Evolutionary conservation across 2,113 vertebrate species (phyloP).

Genomic region (Orycteropus afer): DNA sequence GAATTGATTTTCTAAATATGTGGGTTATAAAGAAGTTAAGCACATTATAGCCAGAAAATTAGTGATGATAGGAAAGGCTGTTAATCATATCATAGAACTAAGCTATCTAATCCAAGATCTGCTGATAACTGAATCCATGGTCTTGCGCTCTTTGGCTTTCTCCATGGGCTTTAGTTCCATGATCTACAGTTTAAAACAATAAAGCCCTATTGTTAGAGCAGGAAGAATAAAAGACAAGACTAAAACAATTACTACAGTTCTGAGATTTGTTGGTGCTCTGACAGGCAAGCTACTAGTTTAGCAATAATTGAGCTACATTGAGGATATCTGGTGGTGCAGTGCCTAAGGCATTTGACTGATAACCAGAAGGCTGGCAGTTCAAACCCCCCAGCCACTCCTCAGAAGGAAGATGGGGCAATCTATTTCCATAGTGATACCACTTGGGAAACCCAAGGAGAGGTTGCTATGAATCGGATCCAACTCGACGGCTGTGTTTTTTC

Average conservation of each 20-base stretch:
- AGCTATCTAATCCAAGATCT: neutral
- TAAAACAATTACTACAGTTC: slow-evolving; percentile 22
- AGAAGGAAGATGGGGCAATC: too few relatives aligned
- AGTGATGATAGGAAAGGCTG: neutral
- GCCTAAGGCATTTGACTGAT: slow-evolving; percentile 14
- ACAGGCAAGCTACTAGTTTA: neutral
- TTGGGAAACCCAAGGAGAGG: too few relatives aligned
- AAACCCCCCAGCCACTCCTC: too few relatives aligned
- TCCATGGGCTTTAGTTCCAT: neutral
- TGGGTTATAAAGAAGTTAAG: neutral
- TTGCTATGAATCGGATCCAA: too few relatives aligned
- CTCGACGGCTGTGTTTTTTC: too few relatives aligned
- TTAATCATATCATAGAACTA: neutral
- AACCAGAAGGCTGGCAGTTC: too few relatives aligned
- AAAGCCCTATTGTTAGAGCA: neutral
- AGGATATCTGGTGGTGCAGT: too few relatives aligned
- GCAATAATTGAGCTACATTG: neutral
- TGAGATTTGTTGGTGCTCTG: neutral
- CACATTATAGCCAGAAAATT: neutral
- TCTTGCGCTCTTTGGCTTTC: neutral
- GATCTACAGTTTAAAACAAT: slow-evolving; percentile 46
- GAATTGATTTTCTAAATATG: neutral
- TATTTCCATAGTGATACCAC: too few relatives aligned
- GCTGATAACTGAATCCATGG: neutral
- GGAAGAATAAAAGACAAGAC: neutral